Evolutionary conservation across 2,113 vertebrate species (phyloP).

Genomic region (Catharus minimus): DNA sequence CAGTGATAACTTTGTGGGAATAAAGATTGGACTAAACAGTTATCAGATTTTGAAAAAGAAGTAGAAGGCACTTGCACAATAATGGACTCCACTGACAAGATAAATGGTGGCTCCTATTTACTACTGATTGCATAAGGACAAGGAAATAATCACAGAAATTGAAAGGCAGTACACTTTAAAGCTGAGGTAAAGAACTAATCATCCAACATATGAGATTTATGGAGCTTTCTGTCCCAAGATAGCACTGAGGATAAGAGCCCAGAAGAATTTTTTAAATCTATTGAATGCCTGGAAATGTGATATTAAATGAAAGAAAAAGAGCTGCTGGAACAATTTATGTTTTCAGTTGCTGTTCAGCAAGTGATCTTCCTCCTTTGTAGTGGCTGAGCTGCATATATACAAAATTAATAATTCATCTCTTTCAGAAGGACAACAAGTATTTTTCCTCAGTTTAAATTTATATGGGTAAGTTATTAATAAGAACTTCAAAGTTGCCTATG

Average conservation of each 20-base stretch:
- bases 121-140: not conserved
- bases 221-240: not conserved
- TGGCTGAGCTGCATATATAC: not conserved
- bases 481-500: not conserved
- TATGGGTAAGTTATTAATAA: not conserved
- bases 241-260: not conserved
- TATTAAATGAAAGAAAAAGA: not conserved
- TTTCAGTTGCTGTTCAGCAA: not conserved
- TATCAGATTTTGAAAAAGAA: not conserved
- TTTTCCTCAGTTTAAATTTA: not conserved
- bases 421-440: not conserved
- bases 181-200: not conserved
- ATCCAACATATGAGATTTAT: not conserved
- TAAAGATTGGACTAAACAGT: not conserved
- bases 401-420: not conserved
- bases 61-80: not conserved
- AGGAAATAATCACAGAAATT: conserved; percentile 29
- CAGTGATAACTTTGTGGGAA: not conserved
- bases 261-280: not conserved
- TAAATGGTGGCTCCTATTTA: conserved; percentile 12
- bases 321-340: not conserved
- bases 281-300: not conserved
- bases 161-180: conserved; percentile 19
- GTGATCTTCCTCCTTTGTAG: not conserved
- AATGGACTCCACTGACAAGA: conserved; percentile 19